Base-by-base conservation (phyloP, 2,888 invertebrate species). In the Trissoscelio sp. region DNA sequence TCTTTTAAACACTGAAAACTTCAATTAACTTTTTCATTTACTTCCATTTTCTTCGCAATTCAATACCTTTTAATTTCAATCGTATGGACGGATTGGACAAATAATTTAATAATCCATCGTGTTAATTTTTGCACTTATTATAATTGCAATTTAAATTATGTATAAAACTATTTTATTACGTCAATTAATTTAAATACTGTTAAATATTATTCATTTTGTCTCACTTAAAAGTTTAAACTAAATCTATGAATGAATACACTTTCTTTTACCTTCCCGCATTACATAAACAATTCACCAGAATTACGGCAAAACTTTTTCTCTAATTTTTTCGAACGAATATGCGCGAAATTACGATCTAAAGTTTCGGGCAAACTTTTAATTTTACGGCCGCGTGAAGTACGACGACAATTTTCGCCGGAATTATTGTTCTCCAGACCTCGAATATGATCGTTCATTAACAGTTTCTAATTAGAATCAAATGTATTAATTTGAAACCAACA, bases 301-400 rank as follows among this genome's bases (percentile, higher is more conserved):
- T 48, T 58, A 58, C 22, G 57, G 12, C 39, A 22, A 37, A 58
- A 58, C 37, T 58, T 58, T 55, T 39, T 20, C 20, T 18, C 57
- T n/a, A 39, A 7, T 58, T 58, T 58, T 58, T 22, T 18, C 39
- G 16, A 34, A 55, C 34, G 55, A 55, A 55, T 51, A 51, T 28
- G 34, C 5, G 34, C 34, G 5, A 55, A 58, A 58, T 58, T 58
- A 58, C 12, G 57, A 58, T 5, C 39, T n/a, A 58, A 58, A 58
- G 57, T 58, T 58, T 22, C 37, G 20, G 16, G 12, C 14, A 12
- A 58, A 58, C 39, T 58, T 58, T 58, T 58, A 58, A 58, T 58
- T 31, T 58, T 39, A 58, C 12, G 57, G 7, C 39, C 20, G 9
- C 20, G 39, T 58, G 57, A 58, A 58, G 57, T 58, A 58, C 22